phyloP scores from a whole-genome alignment of 1,140 invertebrate genomes.

The Euura lappo region DNA sequence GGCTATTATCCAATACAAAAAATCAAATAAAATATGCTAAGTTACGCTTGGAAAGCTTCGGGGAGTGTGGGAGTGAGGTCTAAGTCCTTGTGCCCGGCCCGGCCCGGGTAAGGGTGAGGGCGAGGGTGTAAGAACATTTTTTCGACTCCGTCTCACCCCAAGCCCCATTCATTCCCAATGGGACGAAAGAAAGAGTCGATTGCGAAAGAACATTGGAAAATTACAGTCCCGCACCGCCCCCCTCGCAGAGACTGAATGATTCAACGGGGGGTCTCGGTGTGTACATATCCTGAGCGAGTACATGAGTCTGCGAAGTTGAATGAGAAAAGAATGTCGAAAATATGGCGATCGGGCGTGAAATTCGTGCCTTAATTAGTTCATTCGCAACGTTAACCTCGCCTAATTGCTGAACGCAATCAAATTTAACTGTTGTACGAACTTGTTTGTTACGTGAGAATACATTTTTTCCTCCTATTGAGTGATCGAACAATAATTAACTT shows the following conservation, averaged over 20 bases:
- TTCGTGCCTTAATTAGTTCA: not conserved
- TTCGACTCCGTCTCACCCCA: constrained; percentile 10
- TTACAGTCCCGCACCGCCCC: not conserved
- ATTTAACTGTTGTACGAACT: too few relatives aligned
- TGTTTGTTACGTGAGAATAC: too few relatives aligned
- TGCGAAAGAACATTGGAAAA: constrained; percentile 6
- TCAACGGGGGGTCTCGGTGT: too few relatives aligned
- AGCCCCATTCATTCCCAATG: constrained; percentile 11
- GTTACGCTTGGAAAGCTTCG: constrained; percentile 52
- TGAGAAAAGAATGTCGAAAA: constrained; percentile 1
- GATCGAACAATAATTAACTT: too few relatives aligned
- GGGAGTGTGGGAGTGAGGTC: constrained; percentile 23
- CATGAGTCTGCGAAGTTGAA: not conserved
- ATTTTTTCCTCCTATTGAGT: too few relatives aligned
- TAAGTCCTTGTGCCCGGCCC: not conserved
- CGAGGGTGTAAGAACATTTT: constrained; percentile 4
- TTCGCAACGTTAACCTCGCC: too few relatives aligned
- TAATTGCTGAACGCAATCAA: too few relatives aligned
- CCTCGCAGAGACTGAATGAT: not conserved
- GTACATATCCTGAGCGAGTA: too few relatives aligned
- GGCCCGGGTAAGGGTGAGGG: not conserved
- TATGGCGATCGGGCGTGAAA: not conserved
- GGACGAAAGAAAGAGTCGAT: constrained; percentile 12
- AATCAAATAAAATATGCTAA: constrained; percentile 63
- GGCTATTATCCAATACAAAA: constrained; percentile 63